Percentiles rank a stretch among this genome's conserved stretches.
Conservation (phyloP, 2,113 vertebrate genomes). For the Tachysurus fulvidraco region DNA sequence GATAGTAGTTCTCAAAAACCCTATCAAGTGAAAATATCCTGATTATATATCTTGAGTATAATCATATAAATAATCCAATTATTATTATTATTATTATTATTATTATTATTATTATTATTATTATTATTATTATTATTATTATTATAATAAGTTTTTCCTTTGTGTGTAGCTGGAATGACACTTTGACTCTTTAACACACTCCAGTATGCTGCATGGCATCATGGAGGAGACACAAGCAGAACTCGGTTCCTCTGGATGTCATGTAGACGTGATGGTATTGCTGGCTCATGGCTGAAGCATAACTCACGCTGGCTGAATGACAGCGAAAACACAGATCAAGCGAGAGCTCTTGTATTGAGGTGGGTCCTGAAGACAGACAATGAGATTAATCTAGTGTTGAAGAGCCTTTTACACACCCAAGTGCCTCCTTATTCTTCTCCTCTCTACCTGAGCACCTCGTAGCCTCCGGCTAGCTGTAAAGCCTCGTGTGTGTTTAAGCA, state of each 20-base stretch:
- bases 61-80: no score
- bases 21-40: neutral
- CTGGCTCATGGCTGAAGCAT: neutral
- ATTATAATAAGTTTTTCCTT: no score
- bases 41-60: no score
- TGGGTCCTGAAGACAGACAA: constrained; percentile 55
- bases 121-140: no score
- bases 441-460: constrained; percentile 54
- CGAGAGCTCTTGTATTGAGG: constrained; percentile 11
- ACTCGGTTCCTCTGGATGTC: constrained; percentile 55
- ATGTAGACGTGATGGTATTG: constrained; percentile 10
- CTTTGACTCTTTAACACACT: neutral
- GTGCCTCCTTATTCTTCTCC: constrained; percentile 72
- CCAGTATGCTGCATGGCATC: neutral
- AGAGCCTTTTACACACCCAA: constrained; percentile 65
- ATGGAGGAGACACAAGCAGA: constrained; percentile 66
- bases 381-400: constrained; percentile 41
- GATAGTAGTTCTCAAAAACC: neutral
- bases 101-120: no score
- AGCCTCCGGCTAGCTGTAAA: constrained; percentile 47
- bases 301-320: constrained; percentile 18
- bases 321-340: constrained; percentile 9
- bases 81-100: no score
- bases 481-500: constrained; percentile 31
- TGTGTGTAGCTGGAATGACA: neutral